Conservation (phyloP, 2,888 invertebrate species). For the Agriopis marginaria region DNA sequence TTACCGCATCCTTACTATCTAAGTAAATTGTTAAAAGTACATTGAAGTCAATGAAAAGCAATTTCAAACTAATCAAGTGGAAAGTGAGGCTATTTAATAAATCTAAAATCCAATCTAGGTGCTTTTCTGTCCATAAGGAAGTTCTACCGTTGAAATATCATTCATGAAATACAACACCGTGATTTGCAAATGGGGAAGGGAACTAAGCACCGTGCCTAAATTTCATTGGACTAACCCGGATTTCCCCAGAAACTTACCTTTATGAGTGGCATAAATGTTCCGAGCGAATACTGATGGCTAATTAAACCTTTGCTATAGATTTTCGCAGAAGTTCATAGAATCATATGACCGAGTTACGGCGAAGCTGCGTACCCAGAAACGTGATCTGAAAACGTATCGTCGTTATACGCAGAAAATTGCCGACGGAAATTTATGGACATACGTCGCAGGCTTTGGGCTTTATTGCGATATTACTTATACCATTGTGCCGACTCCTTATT, state of each 20-base stretch:
- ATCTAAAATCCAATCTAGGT: too few relatives aligned
- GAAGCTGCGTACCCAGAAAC: conserved; percentile 43
- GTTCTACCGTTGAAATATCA: neutral
- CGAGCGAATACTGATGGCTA: conserved; percentile 30
- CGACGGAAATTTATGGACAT: conserved; percentile 58
- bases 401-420: conserved; percentile 55
- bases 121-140: neutral
- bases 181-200: conserved; percentile 7
- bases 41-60: too few relatives aligned
- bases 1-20: too few relatives aligned
- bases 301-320: conserved; percentile 30
- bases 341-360: conserved; percentile 53
- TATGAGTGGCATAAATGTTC: neutral
- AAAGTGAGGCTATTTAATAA: too few relatives aligned
- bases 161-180: conserved; percentile 6
- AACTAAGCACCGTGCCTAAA: neutral
- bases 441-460: conserved; percentile 47
- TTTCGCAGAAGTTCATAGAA: conserved; percentile 44
- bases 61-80: too few relatives aligned
- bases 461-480: conserved; percentile 56
- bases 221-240: neutral
- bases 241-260: conserved; percentile 3
- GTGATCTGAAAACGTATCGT: conserved; percentile 62
- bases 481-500: conserved; percentile 54
- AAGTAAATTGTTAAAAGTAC: too few relatives aligned